These are phyloP conservation scores for Malacosoma neustria DNA, from an alignment of 2,888 invertebrate species.

Conservation along the genomic window DNA sequence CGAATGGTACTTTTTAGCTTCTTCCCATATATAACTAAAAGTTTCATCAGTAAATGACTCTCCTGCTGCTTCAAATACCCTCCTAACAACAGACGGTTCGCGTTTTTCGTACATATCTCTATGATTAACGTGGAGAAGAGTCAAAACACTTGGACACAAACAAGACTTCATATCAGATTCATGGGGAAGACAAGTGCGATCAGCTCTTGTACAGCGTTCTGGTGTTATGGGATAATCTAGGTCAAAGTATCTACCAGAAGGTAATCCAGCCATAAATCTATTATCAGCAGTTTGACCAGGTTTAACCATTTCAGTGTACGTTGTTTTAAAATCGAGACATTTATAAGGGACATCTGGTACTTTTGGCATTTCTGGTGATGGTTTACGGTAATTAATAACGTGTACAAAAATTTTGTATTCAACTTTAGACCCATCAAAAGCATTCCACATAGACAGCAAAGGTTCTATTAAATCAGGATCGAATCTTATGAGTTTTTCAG, in stretches of 20 bases:
- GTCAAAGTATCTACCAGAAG: slow-evolving; percentile 58
- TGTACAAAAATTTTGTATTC: slow-evolving; percentile 66
- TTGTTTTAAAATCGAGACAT: slow-evolving; percentile 49
- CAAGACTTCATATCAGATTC: slow-evolving; percentile 49
- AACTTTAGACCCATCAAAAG: slow-evolving; percentile 55
- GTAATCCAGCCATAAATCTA: slow-evolving; percentile 43
- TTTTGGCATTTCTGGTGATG: slow-evolving; percentile 50
- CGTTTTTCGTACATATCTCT: slow-evolving; percentile 52
- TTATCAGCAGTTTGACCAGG: slow-evolving; percentile 30
- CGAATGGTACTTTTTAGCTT: slow-evolving; percentile 61
- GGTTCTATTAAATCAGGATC: slow-evolving; percentile 63
- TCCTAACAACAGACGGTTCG: slow-evolving; percentile 40
- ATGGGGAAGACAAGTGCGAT: slow-evolving; percentile 38
- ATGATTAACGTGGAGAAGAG: slow-evolving; percentile 41
- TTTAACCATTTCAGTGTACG: slow-evolving; percentile 55
- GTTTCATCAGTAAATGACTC: slow-evolving; percentile 59
- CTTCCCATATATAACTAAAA: slow-evolving; percentile 66
- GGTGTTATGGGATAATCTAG: slow-evolving; percentile 48
- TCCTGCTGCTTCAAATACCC: slow-evolving; percentile 69
- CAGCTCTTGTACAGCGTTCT: slow-evolving; percentile 31
- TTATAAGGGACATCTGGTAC: slow-evolving; percentile 40
- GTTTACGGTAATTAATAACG: slow-evolving; percentile 56
- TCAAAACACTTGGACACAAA: slow-evolving; percentile 43
- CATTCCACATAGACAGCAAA: slow-evolving; percentile 54
- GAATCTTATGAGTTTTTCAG: slow-evolving; percentile 50